Evolutionary conservation across 2,113 vertebrate species (phyloP), one percentile per base, ranked within the genome.

Genomic region (Lepisosteus oculatus): DNA sequence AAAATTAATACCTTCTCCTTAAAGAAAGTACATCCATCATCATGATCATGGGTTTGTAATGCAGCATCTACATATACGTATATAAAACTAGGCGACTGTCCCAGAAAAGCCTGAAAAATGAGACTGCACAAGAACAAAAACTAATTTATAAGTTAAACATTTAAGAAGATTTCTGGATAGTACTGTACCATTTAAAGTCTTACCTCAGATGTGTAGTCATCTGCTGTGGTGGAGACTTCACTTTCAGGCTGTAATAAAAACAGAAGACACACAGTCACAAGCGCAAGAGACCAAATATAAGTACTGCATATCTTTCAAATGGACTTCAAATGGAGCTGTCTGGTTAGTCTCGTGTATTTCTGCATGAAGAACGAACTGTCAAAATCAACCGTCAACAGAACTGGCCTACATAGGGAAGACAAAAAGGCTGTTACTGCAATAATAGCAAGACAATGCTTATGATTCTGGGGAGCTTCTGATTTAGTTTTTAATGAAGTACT

Each of bases 171-270:
- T 29, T 29, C 29, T 29, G 29, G 29, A 29, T 29, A 29, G 29
- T 29, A 29, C 29, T 29, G 29, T 29, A 29, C 29, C 29, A 29
- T 29, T 29, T 29, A 29, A 29, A 29, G 29, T 79, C 92, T 95
- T 92, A 98, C 97, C 95, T 99, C 96, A 55, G 97, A 97, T 70
- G 95, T 97, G 81, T 91, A 97, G 87, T 98, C 96, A 85, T 98
- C 96, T 47, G 94, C 93, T 13, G 96, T 95, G 41, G 94, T 95
- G 44, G 95, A 96, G 83, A 96, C 87, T 84, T 98, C 96, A 86
- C 93, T 97, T 87, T 99, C 96, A 0, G 87, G 93, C 96, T 99
- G 91, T 86, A 93, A 91, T 47, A 86, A 0, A 84, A 78, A 82
- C 82, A 66, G 41, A 55, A 62, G 9, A 68, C 3, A 73, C 17